Percentiles rank a stretch among this genome's conserved stretches.
Evolutionary conservation across 2,113 vertebrate genomes (phyloP).

Genomic region (Tachysurus vachellii): DNA sequence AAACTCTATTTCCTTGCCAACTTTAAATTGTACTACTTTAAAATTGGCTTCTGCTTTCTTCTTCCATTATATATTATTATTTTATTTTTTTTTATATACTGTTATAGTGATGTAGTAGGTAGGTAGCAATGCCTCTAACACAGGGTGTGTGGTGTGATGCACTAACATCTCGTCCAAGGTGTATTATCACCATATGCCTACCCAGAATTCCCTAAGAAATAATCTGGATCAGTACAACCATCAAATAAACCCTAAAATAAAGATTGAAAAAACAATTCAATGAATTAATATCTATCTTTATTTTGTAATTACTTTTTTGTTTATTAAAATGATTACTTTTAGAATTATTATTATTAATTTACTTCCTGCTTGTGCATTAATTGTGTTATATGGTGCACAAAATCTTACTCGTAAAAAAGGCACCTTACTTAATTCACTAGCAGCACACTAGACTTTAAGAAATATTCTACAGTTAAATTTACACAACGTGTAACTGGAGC

Average conservation of each 20-base stretch:
- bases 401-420: background rate
- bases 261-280: background rate
- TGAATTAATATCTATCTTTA: background rate
- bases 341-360: too few relatives aligned
- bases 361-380: too few relatives aligned
- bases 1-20: slow-evolving; percentile 55
- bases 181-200: background rate
- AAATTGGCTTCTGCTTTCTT: background rate
- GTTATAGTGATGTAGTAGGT: background rate
- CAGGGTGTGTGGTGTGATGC: background rate
- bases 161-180: background rate
- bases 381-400: too few relatives aligned
- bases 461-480: background rate
- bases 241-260: background rate
- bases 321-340: too few relatives aligned
- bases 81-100: background rate
- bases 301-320: background rate
- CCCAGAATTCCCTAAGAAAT: background rate
- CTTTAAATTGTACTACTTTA: slow-evolving; percentile 48
- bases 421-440: background rate
- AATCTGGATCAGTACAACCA: background rate
- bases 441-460: background rate
- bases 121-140: background rate
- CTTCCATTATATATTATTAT: background rate
- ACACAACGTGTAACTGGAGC: background rate